Conservation (phyloP, 2,888 invertebrate species). For the Apodemia zela region DNA sequence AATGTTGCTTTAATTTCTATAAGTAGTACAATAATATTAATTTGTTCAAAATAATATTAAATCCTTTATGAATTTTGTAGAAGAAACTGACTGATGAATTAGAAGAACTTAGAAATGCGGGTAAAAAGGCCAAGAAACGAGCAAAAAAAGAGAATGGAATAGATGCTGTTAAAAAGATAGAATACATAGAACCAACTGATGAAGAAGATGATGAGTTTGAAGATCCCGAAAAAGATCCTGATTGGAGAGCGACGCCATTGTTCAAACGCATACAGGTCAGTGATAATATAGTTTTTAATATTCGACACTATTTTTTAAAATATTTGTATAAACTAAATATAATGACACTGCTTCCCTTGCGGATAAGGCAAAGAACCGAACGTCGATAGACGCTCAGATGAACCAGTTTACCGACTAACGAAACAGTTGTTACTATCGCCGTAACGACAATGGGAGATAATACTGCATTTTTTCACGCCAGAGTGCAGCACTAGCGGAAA, state of each 20-base stretch:
- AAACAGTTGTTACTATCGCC: too few relatives aligned
- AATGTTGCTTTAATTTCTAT: too few relatives aligned
- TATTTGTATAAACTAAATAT: background rate
- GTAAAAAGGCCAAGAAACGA: slow-evolving; percentile 46
- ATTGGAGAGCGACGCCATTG: slow-evolving; percentile 85
- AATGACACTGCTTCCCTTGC: too few relatives aligned
- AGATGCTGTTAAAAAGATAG: slow-evolving; percentile 42
- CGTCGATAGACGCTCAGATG: too few relatives aligned
- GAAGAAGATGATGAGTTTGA: slow-evolving; percentile 57
- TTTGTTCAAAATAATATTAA: too few relatives aligned
- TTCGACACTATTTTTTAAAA: background rate
- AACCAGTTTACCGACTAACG: too few relatives aligned
- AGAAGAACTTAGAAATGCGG: slow-evolving; percentile 49
- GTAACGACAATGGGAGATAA: too few relatives aligned
- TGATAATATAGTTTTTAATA: background rate
- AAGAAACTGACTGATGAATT: slow-evolving; percentile 64
- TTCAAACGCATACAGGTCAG: slow-evolving; percentile 71
- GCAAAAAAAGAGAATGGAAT: slow-evolving; percentile 42
- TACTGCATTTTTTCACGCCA: too few relatives aligned
- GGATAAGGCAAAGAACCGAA: too few relatives aligned
- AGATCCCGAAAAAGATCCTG: slow-evolving; percentile 79
- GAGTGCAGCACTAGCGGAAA: too few relatives aligned
- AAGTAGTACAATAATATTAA: too few relatives aligned
- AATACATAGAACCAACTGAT: slow-evolving; percentile 55
- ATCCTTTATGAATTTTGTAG: slow-evolving; percentile 37